phyloP scores from a whole-genome alignment of 2,888 invertebrate genomes.

The Volucella inflata region DNA sequence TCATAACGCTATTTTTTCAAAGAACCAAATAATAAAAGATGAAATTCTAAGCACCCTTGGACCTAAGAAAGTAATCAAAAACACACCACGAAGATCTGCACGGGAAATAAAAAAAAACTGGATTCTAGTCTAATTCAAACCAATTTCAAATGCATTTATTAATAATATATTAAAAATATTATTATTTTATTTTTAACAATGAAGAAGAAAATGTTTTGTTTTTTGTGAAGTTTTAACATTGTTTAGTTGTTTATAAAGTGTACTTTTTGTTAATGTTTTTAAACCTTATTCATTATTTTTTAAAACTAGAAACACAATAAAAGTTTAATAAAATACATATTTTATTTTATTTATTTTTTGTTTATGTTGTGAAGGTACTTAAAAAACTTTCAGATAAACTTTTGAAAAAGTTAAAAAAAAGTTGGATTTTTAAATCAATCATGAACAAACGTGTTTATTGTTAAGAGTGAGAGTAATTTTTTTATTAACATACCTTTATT shows the following conservation, averaged over 20 bases:
- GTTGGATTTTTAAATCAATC: background rate
- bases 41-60: background rate
- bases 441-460: constrained; percentile 3
- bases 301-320: background rate
- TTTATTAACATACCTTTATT: background rate
- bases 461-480: background rate
- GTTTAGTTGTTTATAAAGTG: background rate
- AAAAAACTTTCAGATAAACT: background rate
- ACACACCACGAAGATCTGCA: constrained; percentile 11
- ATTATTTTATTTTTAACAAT: too few species aligned
- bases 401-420: constrained; percentile 9
- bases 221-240: too few species aligned
- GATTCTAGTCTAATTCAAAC: too few species aligned
- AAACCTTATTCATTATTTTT: too few species aligned
- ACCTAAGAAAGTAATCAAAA: background rate
- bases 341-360: constrained; percentile 9
- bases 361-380: constrained; percentile 1
- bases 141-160: too few species aligned
- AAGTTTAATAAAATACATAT: constrained; percentile 1
- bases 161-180: too few species aligned
- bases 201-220: too few species aligned
- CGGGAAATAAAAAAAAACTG: background rate
- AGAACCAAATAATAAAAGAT: constrained; percentile 22
- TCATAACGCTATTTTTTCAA: constrained; percentile 32
- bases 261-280: background rate